Evolutionary conservation across 1,140 invertebrate species (phyloP).

Genomic region (Drosophila saltans): DNA sequence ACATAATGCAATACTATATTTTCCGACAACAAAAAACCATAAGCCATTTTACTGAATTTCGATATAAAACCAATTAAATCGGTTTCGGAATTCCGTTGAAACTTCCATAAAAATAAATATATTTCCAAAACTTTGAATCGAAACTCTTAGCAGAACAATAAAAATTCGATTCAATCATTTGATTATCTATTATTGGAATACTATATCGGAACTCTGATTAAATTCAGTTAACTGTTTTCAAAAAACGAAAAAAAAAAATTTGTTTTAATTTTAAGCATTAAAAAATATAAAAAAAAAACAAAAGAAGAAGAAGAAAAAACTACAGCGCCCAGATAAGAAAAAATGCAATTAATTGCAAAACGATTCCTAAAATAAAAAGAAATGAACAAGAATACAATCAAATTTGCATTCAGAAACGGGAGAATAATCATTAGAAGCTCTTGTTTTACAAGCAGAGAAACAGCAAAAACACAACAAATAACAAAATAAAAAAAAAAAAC

Average conservation of each 20-base stretch:
- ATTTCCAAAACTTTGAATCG: neutral
- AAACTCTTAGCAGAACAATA: neutral
- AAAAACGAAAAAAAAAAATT: constrained; percentile 18
- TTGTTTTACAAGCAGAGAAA: constrained; percentile 51
- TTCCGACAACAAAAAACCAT: neutral
- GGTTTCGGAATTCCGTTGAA: neutral
- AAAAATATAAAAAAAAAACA: constrained; percentile 13
- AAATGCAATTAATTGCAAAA: constrained; percentile 57
- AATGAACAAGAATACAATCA: constrained; percentile 47
- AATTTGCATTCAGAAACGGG: constrained; percentile 59
- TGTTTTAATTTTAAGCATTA: constrained; percentile 34
- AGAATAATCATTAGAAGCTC: constrained; percentile 45
- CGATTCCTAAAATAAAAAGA: constrained; percentile 61
- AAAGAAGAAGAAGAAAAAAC: constrained; percentile 7
- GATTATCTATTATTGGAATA: neutral
- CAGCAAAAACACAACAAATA: constrained; percentile 35
- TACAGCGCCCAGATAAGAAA: constrained; percentile 63
- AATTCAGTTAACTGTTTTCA: neutral
- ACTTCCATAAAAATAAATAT: neutral
- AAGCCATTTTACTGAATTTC: no score
- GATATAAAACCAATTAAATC: no score
- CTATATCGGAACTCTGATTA: neutral
- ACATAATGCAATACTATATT: neutral
- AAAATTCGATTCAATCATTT: neutral
- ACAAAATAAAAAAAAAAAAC: constrained; percentile 43